Base-by-base conservation (phyloP, 2,797 vertebrate species). In the Scyliorhinus canicula region DNA sequence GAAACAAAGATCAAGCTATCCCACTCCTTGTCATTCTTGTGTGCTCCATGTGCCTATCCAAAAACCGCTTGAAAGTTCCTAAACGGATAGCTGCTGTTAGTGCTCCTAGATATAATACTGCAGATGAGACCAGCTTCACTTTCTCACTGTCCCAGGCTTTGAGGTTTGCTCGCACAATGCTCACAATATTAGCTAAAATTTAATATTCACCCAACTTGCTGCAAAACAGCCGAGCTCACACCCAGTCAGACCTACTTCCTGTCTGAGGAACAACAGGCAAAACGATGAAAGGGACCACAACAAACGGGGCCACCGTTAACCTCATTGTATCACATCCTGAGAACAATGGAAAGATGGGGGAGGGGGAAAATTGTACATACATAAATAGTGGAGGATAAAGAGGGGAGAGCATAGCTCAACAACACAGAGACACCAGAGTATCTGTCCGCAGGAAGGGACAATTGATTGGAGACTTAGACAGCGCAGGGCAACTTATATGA, bases 251-350 rank as follows among this genome's bases (percentile, higher is more conserved):
- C 88, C 88, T 65, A 91, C 24, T 91, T 91, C 88, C 88, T 91
- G 88, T 44, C 44, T 91, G 60, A 63, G 88, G 65, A 44, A 57
- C 57, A 91, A 91, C 88, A 65, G 60, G 88, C 57, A 44, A 91
- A 40, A 65, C 9, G 88, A 91, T 91, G 88, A 91, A 91, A 91
- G 88, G 88, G 35, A 91, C 88, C 88, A 91, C 88, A 91, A 91
- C 88, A 91, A 91, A 91, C 88, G 88, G 88, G 57, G 88, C 60
- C 88, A 91, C 88, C 88, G 7, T 63, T 65, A 91, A 91, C 88
- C 88, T 91, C 88, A 91, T 65, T 63, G 57, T 91, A n/a, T 91
- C 88, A 91, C 60, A 91, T 91, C 88, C 88, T 91, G 57, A 91
- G n/a, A 91, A 65, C 88, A 91, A 91, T 91, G 60, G 88, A 44